Evolutionary conservation across 2,888 invertebrate genomes (phyloP), one percentile per base, ranked within the genome.

Genomic region (Drosophila borealis): DNA sequence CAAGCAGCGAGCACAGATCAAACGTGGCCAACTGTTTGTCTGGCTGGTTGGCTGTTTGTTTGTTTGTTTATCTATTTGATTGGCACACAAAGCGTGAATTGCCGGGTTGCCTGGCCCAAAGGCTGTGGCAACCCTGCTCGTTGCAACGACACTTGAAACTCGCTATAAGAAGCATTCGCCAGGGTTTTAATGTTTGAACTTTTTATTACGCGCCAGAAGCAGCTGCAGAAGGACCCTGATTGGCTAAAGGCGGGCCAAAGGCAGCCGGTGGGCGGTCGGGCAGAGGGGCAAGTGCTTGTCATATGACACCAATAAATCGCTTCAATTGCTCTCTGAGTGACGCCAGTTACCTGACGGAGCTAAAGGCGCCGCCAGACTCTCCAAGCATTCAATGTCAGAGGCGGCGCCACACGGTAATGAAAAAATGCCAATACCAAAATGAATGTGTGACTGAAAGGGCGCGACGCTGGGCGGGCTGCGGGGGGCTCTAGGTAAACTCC

Each of bases 251-350:
- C 41, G 45, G 29, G n/a, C 42, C 36, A 39, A 14, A 29, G 64
- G 11, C 54, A 42, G 5, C 37, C 29, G 11, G 11, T 25, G n/a
- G 10, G 29, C 41, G 8, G 9, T 8, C 10, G 10, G 33, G 19
- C 29, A 5, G 10, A 11, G 36, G 11, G 53, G 59, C 66, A 59
- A 78, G 70, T 78, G 83, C 88, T 78, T 85, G 85, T 86, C 88
- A 86, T 88, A 85, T 86, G 88, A 86, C 89, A 86, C 86, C 86
- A 88, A 86, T 86, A 86, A 86, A 86, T 86, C 86, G 86, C 86
- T 89, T 86, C 89, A 86, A 89, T 86, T 89, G 88, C 85, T 78
- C 78, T 80, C 85, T 88, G 85, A 84, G 74, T 88, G 89, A 74
- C 85, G 74, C 79, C 78, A 77, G 77, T 63, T 71, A 71, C 67